Conservation (phyloP, 2,888 invertebrate genomes). For the Ditylenchus weischeri region DNA sequence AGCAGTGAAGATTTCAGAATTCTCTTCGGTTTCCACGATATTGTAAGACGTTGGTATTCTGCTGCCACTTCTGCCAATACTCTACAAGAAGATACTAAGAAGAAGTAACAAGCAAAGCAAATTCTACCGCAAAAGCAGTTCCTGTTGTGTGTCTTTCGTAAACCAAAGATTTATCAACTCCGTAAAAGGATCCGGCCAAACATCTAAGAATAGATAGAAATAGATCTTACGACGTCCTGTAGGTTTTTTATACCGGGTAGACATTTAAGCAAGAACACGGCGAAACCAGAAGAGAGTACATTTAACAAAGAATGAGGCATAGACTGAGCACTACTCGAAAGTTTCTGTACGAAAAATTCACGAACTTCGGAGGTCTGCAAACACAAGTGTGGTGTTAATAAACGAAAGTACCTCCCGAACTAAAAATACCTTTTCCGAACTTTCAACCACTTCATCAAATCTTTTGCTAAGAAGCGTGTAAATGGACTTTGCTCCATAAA, state of each 20-base stretch:
- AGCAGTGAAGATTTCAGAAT: slow-evolving; percentile 41
- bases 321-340: slow-evolving; percentile 19
- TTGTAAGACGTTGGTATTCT: slow-evolving; percentile 44
- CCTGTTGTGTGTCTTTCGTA: slow-evolving; percentile 31
- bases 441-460: slow-evolving; percentile 20
- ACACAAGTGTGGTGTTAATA: background rate
- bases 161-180: slow-evolving; percentile 43
- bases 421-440: slow-evolving; percentile 18
- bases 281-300: slow-evolving; percentile 29
- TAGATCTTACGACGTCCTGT: background rate
- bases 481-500: slow-evolving; percentile 24
- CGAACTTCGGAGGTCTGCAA: slow-evolving; percentile 20
- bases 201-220: slow-evolving; percentile 27
- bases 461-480: slow-evolving; percentile 10
- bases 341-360: slow-evolving; percentile 18
- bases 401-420: background rate
- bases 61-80: slow-evolving; percentile 49
- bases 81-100: slow-evolving; percentile 9
- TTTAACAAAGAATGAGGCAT: slow-evolving; percentile 29
- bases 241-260: background rate
- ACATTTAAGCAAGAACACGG: slow-evolving; percentile 18
- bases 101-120: slow-evolving; percentile 17
- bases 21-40: slow-evolving; percentile 44
- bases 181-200: slow-evolving; percentile 44
- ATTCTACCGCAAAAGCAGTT: slow-evolving; percentile 40